These are phyloP conservation scores for Chascanopsetta lugubris DNA, from an alignment of 2,113 vertebrate species.

Conservation along the genomic window DNA sequence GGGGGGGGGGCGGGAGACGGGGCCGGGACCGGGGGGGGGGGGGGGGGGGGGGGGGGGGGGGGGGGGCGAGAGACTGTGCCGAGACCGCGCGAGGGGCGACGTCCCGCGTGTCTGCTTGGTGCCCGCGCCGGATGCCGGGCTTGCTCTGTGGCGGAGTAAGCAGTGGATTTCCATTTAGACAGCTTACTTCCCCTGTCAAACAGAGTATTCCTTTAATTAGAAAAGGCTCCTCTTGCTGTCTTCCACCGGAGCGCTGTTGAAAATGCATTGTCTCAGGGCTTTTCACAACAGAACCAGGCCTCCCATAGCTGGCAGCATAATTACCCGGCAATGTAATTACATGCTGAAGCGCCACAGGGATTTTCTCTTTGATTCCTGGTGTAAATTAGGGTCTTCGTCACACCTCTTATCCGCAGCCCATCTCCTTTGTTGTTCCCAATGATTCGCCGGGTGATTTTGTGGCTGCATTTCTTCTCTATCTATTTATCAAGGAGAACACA, in stretches of 20 bases:
- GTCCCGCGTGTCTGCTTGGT: conserved; percentile 42
- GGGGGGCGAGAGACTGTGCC: no score
- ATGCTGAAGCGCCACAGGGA: conserved; percentile 68
- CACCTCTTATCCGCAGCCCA: conserved; percentile 61
- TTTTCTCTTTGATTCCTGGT: conserved; percentile 69
- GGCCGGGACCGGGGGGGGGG: background rate
- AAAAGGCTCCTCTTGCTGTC: conserved; percentile 50
- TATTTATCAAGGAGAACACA: conserved; percentile 36
- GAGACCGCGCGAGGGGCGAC: conserved; percentile 25
- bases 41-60: background rate
- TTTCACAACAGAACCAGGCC: conserved; percentile 70
- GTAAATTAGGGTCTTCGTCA: conserved; percentile 74
- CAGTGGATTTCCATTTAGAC: conserved; percentile 76
- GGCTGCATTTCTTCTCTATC: conserved; percentile 41
- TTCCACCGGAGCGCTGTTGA: conserved; percentile 51
- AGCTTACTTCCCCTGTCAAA: conserved; percentile 65
- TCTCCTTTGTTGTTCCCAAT: conserved; percentile 63
- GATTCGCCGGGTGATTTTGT: conserved; percentile 52
- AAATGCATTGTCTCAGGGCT: conserved; percentile 70
- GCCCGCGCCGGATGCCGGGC: conserved; percentile 52
- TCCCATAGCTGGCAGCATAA: conserved; percentile 71
- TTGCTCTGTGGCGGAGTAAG: conserved; percentile 59
- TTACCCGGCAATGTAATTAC: conserved; percentile 81
- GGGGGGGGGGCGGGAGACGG: background rate
- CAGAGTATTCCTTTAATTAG: conserved; percentile 75